These are phyloP conservation scores for Thymelicus sylvestris DNA, from an alignment of 2,888 invertebrate species.

Conservation along the genomic window DNA sequence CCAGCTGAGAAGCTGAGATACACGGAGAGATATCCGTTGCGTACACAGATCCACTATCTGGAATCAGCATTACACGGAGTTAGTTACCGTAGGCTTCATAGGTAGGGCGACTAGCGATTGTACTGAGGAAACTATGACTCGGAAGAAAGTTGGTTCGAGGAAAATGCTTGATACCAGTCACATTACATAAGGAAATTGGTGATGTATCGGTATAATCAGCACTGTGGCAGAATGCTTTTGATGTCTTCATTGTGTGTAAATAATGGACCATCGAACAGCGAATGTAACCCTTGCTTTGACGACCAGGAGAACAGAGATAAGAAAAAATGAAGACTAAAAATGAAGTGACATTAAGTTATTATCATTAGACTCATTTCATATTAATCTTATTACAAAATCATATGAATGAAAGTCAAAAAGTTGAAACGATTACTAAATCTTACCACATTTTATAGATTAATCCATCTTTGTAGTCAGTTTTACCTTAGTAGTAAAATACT, in stretches of 20 bases:
- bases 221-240: too few species aligned
- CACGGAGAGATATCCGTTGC: constrained; percentile 5
- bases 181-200: too few species aligned
- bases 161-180: too few species aligned
- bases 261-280: too few species aligned
- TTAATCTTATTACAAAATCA: not conserved
- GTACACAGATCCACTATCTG: not conserved
- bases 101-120: not conserved
- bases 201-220: too few species aligned
- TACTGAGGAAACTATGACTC: not conserved
- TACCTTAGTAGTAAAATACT: not conserved
- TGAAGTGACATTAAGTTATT: too few species aligned
- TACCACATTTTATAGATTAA: not conserved
- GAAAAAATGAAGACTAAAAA: too few species aligned
- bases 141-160: too few species aligned
- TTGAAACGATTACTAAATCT: not conserved
- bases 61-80: constrained; percentile 1
- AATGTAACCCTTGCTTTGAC: too few species aligned
- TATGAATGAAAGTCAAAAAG: not conserved
- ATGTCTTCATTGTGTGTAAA: too few species aligned
- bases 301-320: too few species aligned
- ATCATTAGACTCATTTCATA: too few species aligned
- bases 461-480: not conserved
- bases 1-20: not conserved
- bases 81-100: not conserved